Evolutionary conservation across 2,113 vertebrate genomes (phyloP), one percentile per base, ranked within the genome.

Genomic region (Plecotus auritus): DNA sequence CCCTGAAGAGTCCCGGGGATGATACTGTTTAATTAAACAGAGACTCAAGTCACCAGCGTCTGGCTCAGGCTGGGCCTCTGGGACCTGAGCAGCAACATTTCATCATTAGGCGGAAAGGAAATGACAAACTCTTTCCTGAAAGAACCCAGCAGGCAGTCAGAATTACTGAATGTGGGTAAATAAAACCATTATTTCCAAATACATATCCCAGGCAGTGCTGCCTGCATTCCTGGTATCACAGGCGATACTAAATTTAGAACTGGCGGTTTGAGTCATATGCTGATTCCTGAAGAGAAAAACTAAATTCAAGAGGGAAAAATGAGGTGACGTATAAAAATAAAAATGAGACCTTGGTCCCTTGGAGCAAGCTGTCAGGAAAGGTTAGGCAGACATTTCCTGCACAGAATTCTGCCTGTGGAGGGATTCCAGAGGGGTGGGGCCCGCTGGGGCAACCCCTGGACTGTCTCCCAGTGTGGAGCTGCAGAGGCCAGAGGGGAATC

Each of bases 51-150:
- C 97, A 97, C 97, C 84, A 88, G 88, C 2, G 91, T 96, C 97
- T 98, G 97, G 97, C 89, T 98, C 90, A 30, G 84, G 80, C 97
- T 96, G 97, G 86, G 88, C 96, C 89, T 94, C 92, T 95, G 96
- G 91, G 94, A 95, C 70, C 91, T 89, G 72, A 95, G 84, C 86
- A 96, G 94, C 97, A 97, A 85, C 96, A 98, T 98, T 98, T 98
- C 97, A 97, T 97, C 47, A 98, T 97, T 97, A 97, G 96, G 91
- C 97, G 97, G 97, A 96, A 92, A 97, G 91, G 84, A 97, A 90
- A 94, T 98, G 98, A 97, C 97, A 97, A 97, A 97, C 84, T 93
- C 96, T 97, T 97, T 97, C 96, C 96, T 97, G 97, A 98, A 98
- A 98, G 96, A 97, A 91, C 97, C 90, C 96, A 98, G 96, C 96